Evolutionary conservation across 2,113 vertebrate genomes (phyloP), one percentile per base, ranked within the genome.

Genomic region (Callospermophilus lateralis): DNA sequence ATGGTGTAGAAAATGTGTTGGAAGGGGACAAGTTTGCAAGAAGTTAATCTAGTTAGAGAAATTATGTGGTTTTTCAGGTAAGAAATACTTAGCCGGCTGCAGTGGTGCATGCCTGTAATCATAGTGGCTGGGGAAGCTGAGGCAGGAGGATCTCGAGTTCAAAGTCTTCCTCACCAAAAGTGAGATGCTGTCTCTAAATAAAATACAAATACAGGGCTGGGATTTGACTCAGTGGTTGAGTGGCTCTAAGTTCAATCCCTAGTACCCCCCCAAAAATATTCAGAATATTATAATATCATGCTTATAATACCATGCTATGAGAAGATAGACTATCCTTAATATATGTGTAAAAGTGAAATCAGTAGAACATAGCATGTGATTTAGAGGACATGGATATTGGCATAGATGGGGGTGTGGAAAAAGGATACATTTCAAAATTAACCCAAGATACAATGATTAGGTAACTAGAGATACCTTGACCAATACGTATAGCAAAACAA

Each of bases 381-480:
- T 68, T 92, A 22, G 1, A 81, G 5, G 39, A 0, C 2, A 45
- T 37, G 24, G 2, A 58, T 39, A 81, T 76, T 76, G 28, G 4
- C 8, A 65, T 11, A 26, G 1, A 11, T 2, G 1, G 0, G 10
- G 9, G 2, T 83, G 6, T 58, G 3, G 86, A 32, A 4, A 86
- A 65, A 65, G 6, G 19, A 94, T 65, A 10, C 10, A 39, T 4
- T 89, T 89, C 1, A 53, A 65, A 70, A 83, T 72, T 83, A 90
- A 91, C 8, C 3, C 22, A 80, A 77, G 20, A 58, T 72, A 3
- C 15, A 68, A 7, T 65, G 16, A 37, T 4, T 42, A 37, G 22
- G 0, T 30, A 63, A 87, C 61, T 17, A 39, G 11, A 61, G 11
- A 37, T n/a, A 55, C 17, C 37, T 65, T 73, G 17, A 72, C 0